A percentile compares a stretch with the other conserved stretches of the same genome.
Evolutionary conservation across 2,113 vertebrate species (phyloP).

Genomic region (Thermophis baileyi): DNA sequence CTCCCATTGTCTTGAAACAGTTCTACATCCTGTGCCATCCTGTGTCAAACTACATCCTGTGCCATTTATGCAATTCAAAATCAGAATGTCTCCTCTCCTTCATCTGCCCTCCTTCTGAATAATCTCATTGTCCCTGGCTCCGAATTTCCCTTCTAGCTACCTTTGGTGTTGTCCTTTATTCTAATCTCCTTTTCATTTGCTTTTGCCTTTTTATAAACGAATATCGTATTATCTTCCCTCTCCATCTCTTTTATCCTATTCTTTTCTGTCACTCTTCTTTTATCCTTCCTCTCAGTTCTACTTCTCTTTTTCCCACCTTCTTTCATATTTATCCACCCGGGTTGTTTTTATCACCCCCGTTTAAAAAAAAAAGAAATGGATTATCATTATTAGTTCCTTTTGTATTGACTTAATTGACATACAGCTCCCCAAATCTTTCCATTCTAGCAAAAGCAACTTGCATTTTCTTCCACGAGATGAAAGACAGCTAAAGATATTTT

Average conservation of each 20-base stretch:
- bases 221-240: slow-evolving; percentile 36
- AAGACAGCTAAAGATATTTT: slow-evolving; percentile 4
- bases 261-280: slow-evolving; percentile 36
- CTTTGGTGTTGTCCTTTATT: slow-evolving; percentile 31
- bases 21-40: too few species aligned
- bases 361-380: slow-evolving; percentile 26
- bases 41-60: background rate
- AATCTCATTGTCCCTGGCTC: background rate
- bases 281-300: background rate
- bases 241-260: slow-evolving; percentile 32
- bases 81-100: rapidly evolving
- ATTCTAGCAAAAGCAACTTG: slow-evolving; percentile 57
- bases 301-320: slow-evolving; percentile 19
- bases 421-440: slow-evolving; percentile 55
- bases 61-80: slow-evolving; percentile 10
- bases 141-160: background rate
- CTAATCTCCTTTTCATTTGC: slow-evolving; percentile 29
- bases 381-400: slow-evolving; percentile 61
- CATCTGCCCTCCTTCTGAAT: background rate
- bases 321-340: slow-evolving; percentile 16
- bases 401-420: slow-evolving; percentile 56
- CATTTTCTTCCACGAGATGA: slow-evolving; percentile 22
- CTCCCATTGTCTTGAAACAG: rapidly evolving
- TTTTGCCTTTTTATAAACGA: slow-evolving; percentile 38
- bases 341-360: slow-evolving; percentile 18